Conservation (phyloP, 2,113 vertebrate genomes). For the Petaurus breviceps region DNA sequence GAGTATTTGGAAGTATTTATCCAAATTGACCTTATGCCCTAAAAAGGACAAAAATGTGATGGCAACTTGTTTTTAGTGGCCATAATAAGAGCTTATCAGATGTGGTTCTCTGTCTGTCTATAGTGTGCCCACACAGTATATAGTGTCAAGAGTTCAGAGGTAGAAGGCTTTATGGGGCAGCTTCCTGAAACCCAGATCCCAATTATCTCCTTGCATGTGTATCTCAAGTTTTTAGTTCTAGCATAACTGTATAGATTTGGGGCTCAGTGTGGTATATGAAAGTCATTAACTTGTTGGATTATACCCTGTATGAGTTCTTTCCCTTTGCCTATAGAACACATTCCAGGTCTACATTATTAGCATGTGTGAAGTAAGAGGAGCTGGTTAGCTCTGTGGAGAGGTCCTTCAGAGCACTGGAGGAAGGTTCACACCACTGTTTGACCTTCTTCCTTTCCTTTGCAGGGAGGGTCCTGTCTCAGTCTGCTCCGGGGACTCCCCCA, state of each 20-base stretch:
- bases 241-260: background rate
- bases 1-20: background rate
- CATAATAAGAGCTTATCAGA: background rate
- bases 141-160: background rate
- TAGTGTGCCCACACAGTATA: background rate
- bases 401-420: background rate
- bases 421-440: constrained; percentile 44
- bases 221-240: background rate
- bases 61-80: background rate
- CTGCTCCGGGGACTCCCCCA: constrained; percentile 89
- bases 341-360: background rate
- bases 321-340: background rate
- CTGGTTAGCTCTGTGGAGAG: background rate
- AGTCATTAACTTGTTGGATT: constrained; percentile 15
- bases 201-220: background rate
- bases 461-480: constrained; percentile 95
- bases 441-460: constrained; percentile 74
- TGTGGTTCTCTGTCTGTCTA: background rate
- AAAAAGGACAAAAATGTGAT: background rate
- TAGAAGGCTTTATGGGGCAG: background rate
- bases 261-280: background rate
- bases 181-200: background rate
- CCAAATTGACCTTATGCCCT: background rate
- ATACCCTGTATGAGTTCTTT: background rate
- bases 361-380: constrained; percentile 5